Base-by-base conservation (phyloP, 1,140 invertebrate genomes). In the Mamestra configurata region DNA sequence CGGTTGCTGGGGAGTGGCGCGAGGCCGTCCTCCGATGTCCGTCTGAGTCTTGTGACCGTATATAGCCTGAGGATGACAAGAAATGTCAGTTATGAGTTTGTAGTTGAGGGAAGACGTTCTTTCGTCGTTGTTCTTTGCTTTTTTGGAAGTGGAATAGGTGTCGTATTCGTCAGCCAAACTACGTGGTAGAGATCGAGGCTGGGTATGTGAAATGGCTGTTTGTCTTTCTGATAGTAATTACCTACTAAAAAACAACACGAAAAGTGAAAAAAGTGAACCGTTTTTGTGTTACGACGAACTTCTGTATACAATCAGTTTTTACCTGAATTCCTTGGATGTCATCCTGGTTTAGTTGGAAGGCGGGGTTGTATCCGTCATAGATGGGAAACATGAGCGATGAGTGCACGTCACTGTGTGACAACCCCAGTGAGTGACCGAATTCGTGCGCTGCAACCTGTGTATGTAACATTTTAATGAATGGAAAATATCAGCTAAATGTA, bases 331-430 rank as follows among this genome's bases (percentile, higher is more conserved):
- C 97, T 87, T 96, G 96, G 78, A 99, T 97, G 87, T 99, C 98
- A 88, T 99, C 98, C 49, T 96, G 95, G 82, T 98, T 97, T 0
- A 99, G 95, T 72, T 96, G 96, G 90, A 99, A 98, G 57, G 96
- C 95, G 2, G 97, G 97, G 86, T 98, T 96, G 88, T 98, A 99
- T 0, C 98, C 98, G 84, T 98, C 96, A 87, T 99, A 99, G 95
- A 99, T 99, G 0, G 98, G 98, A 53, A 98, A 98, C 98, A 99
- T 99, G 1, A 99, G 93, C 0, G 98, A 98, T 0, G 96, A 96
- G 77, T 97, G 96, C 0, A 98, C 97, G 88, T 99, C 98, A 51
- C 98, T 98, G 93, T 99, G 98, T 79, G 97, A 98, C 1, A 99
- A 92, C 59, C 98, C 98, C 6, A 99, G 95, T 3, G 98, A 98